A percentile compares a stretch with the other conserved stretches of the same genome.
Evolutionary conservation across 2,113 vertebrate genomes (phyloP).

Genomic region (Pteronura brasiliensis): DNA sequence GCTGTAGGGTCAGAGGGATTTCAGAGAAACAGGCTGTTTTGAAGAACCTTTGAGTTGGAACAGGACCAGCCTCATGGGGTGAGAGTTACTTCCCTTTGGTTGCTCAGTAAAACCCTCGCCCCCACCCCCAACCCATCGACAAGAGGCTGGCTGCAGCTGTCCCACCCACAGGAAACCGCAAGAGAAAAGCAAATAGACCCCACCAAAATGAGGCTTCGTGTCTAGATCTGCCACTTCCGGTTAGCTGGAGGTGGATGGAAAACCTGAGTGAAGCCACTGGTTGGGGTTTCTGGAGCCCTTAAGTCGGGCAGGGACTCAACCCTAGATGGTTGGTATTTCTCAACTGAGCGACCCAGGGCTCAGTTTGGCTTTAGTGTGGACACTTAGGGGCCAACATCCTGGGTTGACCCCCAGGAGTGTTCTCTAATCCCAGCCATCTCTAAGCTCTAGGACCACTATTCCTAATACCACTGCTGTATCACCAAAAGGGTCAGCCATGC

Average conservation of each 20-base stretch:
- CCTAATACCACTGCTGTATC: background rate
- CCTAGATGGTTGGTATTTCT: background rate
- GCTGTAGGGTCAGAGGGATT: background rate
- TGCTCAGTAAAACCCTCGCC: background rate
- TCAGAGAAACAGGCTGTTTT: background rate
- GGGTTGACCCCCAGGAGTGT: background rate
- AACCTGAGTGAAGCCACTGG: background rate
- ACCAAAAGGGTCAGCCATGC: background rate
- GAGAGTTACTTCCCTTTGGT: background rate
- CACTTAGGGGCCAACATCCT: background rate
- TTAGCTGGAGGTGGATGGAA: background rate
- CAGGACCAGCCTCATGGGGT: fast-evolving
- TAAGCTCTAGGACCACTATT: background rate
- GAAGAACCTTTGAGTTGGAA: background rate
- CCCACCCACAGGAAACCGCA: background rate
- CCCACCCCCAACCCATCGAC: background rate
- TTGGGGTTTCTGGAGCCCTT: background rate
- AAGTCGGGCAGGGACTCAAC: background rate
- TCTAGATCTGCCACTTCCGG: background rate
- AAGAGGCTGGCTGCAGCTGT: background rate
- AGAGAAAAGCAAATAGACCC: background rate
- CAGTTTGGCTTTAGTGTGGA: background rate
- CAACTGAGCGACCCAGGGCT: background rate
- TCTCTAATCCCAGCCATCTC: background rate
- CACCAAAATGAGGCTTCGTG: background rate